Percentiles rank a stretch among this genome's conserved stretches.
Conservation (phyloP, 2,113 vertebrate genomes). For the Saguinus imperator region DNA sequence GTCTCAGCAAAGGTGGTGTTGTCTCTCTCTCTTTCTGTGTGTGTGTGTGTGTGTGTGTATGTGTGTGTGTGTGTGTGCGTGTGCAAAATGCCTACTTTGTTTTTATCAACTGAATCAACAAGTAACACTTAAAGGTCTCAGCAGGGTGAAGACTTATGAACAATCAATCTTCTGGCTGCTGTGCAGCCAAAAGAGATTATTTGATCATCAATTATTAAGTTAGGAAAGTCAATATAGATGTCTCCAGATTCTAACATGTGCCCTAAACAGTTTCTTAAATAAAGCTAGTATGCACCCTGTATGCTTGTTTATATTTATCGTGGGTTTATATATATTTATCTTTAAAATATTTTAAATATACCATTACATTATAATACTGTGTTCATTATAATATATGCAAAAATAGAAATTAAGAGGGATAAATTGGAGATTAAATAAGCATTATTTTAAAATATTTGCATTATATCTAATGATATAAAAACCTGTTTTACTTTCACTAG, state of each 20-base stretch:
- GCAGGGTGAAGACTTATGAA: neutral
- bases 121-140: neutral
- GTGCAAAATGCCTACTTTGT: neutral
- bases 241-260: neutral
- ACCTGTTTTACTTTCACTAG: neutral
- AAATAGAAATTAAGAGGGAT: neutral
- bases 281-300: neutral
- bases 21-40: neutral
- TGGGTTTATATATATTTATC: neutral
- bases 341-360: neutral
- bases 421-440: neutral
- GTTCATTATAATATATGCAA: neutral
- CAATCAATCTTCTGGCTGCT: neutral
- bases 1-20: neutral
- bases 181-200: neutral
- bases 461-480: neutral
- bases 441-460: neutral
- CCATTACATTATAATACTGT: neutral
- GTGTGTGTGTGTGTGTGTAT: too few relatives aligned
- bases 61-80: neutral
- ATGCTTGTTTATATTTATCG: neutral
- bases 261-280: neutral
- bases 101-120: neutral
- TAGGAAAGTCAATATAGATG: neutral
- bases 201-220: neutral